Evolutionary conservation across 2,888 invertebrate species (phyloP).

Genomic region (Adelphocoris suturalis): DNA sequence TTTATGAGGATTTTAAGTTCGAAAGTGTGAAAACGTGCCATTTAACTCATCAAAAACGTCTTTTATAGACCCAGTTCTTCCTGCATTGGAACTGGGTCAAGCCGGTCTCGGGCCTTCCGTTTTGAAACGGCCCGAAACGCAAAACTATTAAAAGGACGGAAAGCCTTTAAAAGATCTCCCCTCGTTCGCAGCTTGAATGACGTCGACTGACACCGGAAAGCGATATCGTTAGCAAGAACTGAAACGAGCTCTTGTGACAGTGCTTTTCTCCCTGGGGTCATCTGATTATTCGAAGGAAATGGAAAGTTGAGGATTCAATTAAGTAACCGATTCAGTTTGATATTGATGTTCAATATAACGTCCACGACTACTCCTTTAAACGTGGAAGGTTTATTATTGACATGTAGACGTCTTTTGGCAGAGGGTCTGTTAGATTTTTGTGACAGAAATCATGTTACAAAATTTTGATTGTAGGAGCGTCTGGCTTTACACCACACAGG

Average conservation of each 20-base stretch:
- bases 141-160: background rate
- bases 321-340: too few relatives aligned
- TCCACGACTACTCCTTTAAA: too few relatives aligned
- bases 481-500: too few relatives aligned
- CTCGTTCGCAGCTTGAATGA: background rate
- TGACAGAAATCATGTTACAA: too few relatives aligned
- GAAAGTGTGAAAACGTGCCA: constrained; percentile 30
- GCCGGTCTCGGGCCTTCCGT: constrained; percentile 5
- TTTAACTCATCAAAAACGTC: constrained; percentile 11
- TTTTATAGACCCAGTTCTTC: constrained; percentile 19
- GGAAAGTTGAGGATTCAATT: too few relatives aligned
- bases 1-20: background rate
- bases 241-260: background rate
- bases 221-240: constrained; percentile 13
- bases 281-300: too few relatives aligned
- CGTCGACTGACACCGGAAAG: constrained; percentile 20
- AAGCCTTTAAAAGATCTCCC: constrained; percentile 10
- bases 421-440: too few relatives aligned
- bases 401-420: too few relatives aligned
- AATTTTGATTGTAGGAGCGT: too few relatives aligned
- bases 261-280: too few relatives aligned
- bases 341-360: too few relatives aligned
- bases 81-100: background rate
- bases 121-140: background rate
- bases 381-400: too few relatives aligned